These are phyloP conservation scores for Peromyscus melanophrys DNA, from an alignment of 2,797 vertebrate species.

Conservation along the genomic window DNA sequence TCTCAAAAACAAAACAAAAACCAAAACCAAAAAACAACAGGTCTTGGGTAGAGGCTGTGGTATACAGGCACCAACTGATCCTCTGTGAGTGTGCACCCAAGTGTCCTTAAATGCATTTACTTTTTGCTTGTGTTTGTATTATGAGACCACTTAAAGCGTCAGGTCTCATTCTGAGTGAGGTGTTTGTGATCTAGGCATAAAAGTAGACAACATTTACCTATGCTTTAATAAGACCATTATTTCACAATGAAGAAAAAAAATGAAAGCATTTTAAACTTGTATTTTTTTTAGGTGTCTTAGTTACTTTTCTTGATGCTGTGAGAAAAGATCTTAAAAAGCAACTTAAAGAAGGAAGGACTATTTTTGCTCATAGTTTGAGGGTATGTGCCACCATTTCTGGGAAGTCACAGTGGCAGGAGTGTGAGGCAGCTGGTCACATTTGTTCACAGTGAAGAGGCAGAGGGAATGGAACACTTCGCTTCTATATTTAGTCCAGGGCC, in stretches of 20 bases:
- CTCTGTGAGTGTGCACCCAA: neutral
- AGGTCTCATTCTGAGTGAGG: neutral
- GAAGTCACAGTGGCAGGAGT: neutral
- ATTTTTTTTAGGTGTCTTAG: neutral
- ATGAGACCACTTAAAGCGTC: neutral
- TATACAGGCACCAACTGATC: neutral
- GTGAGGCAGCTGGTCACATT: neutral
- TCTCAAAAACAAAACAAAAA: too few relatives aligned
- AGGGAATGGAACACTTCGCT: neutral
- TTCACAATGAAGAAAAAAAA: slow-evolving; percentile 33
- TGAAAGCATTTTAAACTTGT: neutral
- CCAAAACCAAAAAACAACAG: neutral
- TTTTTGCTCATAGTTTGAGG: neutral
- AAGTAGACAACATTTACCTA: neutral
- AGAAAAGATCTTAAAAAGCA: neutral
- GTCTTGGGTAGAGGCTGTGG: neutral
- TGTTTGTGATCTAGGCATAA: neutral
- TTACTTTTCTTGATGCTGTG: neutral
- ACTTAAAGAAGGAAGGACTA: neutral
- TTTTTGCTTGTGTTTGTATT: neutral
- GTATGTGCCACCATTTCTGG: neutral
- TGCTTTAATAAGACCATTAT: neutral
- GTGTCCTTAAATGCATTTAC: neutral
- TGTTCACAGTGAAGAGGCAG: neutral
- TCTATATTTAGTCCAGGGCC: neutral